Base-by-base conservation (phyloP, 2,888 invertebrate species). In the Sarcophaga variegata region DNA sequence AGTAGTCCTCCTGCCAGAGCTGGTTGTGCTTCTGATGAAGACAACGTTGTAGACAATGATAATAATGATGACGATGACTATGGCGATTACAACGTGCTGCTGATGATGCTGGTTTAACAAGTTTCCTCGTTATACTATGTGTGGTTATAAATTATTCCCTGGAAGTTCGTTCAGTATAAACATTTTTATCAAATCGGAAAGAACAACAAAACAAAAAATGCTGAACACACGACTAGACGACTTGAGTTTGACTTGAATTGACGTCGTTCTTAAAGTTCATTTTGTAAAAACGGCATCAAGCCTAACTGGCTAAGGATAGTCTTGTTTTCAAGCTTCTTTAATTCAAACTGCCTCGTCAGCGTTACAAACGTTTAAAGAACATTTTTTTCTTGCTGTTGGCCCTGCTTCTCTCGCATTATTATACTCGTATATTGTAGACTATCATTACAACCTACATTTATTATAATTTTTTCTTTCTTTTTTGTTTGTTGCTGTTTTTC, bases 131-230 rank as follows among this genome's bases (percentile, higher is more conserved):
- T 81, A 78, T 81, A 22, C 4, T 3, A 2, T 37, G 17, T 54
- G 17, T 37, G 83, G 78, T 78, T 74, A 82, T 86, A 86, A 86
- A 86, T 86, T 82, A 86, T 79, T 54, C 71, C n/a, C 49, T 63
- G 54, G 66, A 78, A 83, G 62, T 54, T 54, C 17, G 54, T 54
- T 86, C 45, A 63, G 54, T 82, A 75, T 27, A 85, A 85, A 85
- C 70, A 22, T 85, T 82, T 69, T 77, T 74, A 74, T 82, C 70
- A 54, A 54, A 54, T 54, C 4, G 54, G 17, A 54, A 17, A 49
- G 49, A 11, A 12, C 2, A 37, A 6, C 37, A 54, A 54, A 54
- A 37, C 6, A 27, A 49, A 11, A n/a, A n/a, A n/a, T n/a, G n/a
- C n/a, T n/a, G n/a, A 54, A 54, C 54, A 54, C 54, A 54, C 17